A percentile compares a stretch with the other conserved stretches of the same genome.
These are phyloP conservation scores for Todiramphus saurophagus DNA, from an alignment of 2,113 vertebrate genomes.

Conservation along the genomic window DNA sequence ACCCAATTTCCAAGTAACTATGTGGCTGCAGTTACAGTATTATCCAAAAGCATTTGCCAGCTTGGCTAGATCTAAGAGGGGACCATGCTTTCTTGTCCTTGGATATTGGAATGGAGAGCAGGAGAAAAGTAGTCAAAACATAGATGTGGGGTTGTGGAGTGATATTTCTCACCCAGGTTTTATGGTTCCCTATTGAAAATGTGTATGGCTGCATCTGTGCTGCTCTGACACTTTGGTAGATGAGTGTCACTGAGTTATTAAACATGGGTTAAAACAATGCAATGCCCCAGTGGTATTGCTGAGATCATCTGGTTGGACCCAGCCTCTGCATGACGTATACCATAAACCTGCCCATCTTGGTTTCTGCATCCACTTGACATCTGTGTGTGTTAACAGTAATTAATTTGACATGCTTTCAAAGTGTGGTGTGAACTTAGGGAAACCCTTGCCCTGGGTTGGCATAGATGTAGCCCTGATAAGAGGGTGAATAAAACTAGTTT, in stretches of 20 bases:
- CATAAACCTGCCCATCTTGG: background rate
- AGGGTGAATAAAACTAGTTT: background rate
- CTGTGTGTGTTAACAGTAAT: background rate
- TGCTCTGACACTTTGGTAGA: background rate
- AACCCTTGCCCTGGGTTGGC: background rate
- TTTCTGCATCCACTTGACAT: background rate
- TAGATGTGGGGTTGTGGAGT: background rate
- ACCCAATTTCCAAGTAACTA: background rate
- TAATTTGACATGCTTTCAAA: fast-evolving
- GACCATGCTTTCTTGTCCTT: background rate
- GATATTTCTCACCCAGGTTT: background rate
- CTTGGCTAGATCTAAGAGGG: background rate
- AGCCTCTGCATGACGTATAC: background rate
- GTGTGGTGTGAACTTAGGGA: fast-evolving
- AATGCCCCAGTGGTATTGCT: background rate
- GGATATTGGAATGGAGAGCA: background rate
- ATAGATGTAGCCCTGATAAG: background rate
- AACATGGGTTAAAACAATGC: background rate
- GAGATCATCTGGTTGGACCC: background rate
- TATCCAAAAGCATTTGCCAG: background rate
- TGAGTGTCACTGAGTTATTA: background rate
- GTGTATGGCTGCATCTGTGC: background rate
- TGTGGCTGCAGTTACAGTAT: background rate
- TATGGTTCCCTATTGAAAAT: background rate
- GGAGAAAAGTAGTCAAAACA: background rate